These are phyloP conservation scores for Ptilonorhynchus violaceus DNA, from an alignment of 2,113 vertebrate genomes.

Conservation along the genomic window DNA sequence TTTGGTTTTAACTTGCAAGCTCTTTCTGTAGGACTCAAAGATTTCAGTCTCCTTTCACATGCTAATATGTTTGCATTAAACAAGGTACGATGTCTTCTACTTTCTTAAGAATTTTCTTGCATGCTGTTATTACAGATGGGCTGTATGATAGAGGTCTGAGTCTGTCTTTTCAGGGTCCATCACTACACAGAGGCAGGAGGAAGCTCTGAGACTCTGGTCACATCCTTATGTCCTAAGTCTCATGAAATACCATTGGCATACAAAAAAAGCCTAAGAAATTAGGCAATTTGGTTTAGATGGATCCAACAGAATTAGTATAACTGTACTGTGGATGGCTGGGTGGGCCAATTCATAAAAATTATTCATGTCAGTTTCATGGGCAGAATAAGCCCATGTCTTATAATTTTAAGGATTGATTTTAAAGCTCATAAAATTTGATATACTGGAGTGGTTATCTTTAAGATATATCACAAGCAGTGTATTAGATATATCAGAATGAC, in stretches of 20 bases:
- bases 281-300: neutral
- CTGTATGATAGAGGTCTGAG: neutral
- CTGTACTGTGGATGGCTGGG: neutral
- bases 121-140: neutral
- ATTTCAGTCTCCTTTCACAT: neutral
- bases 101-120: neutral
- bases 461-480: neutral
- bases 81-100: neutral
- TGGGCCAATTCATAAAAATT: neutral
- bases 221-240: neutral
- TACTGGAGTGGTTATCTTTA: neutral
- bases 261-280: neutral
- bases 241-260: neutral
- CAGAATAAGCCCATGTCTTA: neutral
- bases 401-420: neutral
- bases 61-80: neutral
- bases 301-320: neutral
- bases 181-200: neutral
- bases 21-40: neutral
- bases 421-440: neutral
- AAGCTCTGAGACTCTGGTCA: neutral
- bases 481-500: rapidly evolving
- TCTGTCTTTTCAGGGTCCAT: neutral
- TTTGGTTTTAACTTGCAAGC: neutral
- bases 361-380: neutral